Evolutionary conservation across 2,797 vertebrate genomes (phyloP).

Genomic region (Aldrovandia affinis): DNA sequence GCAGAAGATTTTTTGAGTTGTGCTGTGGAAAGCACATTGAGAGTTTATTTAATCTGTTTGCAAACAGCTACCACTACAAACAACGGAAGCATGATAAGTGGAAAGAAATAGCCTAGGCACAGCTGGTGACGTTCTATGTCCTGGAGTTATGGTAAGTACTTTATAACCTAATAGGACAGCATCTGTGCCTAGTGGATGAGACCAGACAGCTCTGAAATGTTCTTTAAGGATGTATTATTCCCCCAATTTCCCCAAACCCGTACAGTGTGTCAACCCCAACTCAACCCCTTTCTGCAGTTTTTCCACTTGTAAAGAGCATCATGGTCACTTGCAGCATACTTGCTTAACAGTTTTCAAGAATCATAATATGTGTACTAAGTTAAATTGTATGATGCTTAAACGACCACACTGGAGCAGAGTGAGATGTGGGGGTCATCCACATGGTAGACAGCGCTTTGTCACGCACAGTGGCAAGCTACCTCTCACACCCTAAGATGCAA

Average conservation of each 20-base stretch:
- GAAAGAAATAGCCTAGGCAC: not conserved
- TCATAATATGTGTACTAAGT: not conserved
- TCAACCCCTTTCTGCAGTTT: not conserved
- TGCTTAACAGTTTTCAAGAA: not conserved
- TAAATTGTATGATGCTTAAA: not conserved
- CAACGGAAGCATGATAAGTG: not conserved
- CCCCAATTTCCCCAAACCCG: not conserved
- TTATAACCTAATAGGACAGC: not conserved
- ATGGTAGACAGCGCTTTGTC: not conserved
- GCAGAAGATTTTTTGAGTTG: not conserved
- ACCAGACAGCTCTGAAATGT: not conserved
- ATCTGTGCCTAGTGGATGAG: not conserved
- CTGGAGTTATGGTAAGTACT: not conserved
- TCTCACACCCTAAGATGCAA: not conserved
- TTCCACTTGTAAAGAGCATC: not conserved
- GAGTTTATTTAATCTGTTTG: not conserved
- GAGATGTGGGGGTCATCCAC: not conserved
- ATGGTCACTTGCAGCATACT: not conserved
- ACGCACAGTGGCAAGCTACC: not conserved
- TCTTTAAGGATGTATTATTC: not conserved
- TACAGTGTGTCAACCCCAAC: not conserved
- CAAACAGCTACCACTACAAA: not conserved
- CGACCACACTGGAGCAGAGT: not conserved
- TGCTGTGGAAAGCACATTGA: not conserved
- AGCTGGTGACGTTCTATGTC: not conserved